phyloP scores from a whole-genome alignment of 2,113 vertebrate species.

The Dolichotis patagonum region DNA sequence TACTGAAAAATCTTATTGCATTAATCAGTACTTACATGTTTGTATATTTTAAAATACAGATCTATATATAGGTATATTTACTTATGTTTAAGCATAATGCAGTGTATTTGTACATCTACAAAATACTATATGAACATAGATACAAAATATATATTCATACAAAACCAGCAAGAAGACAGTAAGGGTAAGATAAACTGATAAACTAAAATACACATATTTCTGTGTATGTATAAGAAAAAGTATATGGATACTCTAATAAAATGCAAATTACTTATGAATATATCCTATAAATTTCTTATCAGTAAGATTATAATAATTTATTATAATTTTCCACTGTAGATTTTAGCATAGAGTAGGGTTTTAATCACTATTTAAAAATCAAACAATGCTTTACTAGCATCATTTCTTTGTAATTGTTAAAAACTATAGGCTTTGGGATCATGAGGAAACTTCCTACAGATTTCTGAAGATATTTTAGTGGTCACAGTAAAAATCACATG shows the following conservation, averaged over 20 bases:
- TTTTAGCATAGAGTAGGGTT: background rate
- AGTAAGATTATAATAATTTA: background rate
- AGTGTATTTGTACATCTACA: background rate
- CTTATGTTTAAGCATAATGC: background rate
- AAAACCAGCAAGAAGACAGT: background rate
- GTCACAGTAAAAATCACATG: background rate
- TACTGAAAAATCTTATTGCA: background rate
- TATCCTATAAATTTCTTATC: background rate
- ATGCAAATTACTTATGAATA: background rate
- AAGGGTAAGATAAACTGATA: background rate
- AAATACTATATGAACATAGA: background rate
- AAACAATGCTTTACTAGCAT: background rate
- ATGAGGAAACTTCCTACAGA: background rate
- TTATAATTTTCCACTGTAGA: background rate
- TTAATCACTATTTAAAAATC: background rate
- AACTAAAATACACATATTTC: background rate
- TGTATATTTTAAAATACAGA: background rate
- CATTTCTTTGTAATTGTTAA: background rate
- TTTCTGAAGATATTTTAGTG: background rate
- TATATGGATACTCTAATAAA: background rate
- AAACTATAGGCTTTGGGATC: background rate
- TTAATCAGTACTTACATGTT: background rate
- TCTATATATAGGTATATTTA: background rate
- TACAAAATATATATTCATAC: no score
- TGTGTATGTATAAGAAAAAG: background rate